Base-by-base conservation (phyloP, 2,888 invertebrate species). In the Phalangium opilio region DNA sequence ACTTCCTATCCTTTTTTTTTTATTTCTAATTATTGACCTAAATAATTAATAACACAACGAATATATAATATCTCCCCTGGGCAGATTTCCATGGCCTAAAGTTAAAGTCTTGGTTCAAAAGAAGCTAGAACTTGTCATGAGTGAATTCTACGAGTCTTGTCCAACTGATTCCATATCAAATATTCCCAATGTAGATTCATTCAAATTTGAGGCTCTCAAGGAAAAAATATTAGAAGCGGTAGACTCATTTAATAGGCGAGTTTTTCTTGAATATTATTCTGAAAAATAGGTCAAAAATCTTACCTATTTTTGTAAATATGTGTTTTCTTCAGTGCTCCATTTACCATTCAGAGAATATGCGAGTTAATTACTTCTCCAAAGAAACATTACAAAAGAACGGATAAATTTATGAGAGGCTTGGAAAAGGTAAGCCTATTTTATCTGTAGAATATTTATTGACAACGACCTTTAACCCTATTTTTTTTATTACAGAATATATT, bases 331-430 rank as follows among this genome's bases (percentile, higher is more conserved):
- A 86, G 66, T 64, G 90, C 93, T 7, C 95, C 95, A 1, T 95
- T 95, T 63, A 95, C 95, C 15, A 82, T 95, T 55, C 95, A 95
- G 67, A 75, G 96, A 57, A 77, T 98, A 52, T 91, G 93, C 67
- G 96, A 98, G 67, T 73, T 98, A 21, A 70, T 98, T 2, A 84
- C 85, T 3, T 78, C 79, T 56, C 95, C 96, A 2, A 76, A 81
- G 18, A 87, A 86, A 64, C 91, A 96, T 64, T 98, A 98, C 67
- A 86, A 84, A 62, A 76, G 90, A 52, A 83, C 90, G 52, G 96
- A 95, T 64, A 96, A 96, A 67, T 96, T 84, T 64, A 84, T 98
- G 81, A 74, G 95, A 50, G 96, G 95, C 0, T 74, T 98, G 50
- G 96, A 96, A 66, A 96, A 96, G 38, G 38, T 38, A n/a, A 12